Evolutionary conservation across 2,888 invertebrate species (phyloP), one percentile per base, ranked within the genome.

Genomic region (Papilio elwesi): DNA sequence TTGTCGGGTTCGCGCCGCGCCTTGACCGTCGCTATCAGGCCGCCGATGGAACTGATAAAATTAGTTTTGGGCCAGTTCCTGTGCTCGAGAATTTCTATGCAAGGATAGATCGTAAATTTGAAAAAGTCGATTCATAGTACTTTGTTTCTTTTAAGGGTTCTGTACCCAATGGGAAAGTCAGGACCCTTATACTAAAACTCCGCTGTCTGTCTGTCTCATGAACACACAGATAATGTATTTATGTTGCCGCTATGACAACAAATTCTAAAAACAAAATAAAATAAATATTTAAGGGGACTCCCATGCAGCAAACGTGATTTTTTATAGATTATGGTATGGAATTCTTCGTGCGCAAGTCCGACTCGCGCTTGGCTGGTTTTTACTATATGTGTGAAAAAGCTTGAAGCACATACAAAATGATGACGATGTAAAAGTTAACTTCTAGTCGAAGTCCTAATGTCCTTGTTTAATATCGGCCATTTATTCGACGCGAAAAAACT

Each of bases 1-100:
- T 78, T 78, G 78, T 75, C 55, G 70, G 71, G 78, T 65, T 72
- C 72, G 63, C 63, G 73, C 75, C 71, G 73, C 73, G 51, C 49
- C 63, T 72, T 72, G 72, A 72, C 72, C 72, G 72, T 53, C 53
- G 71, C 71, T 47, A 74, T 74, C 68, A 59, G 67, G 47, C 49
- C 71, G 49, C 59, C 64, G 68, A 74, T 73, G 74, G 74, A 69
- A 68, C 65, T 70, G 74, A 76, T 75, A 72, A 74, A 74, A 75
- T 75, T 76, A 66, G 72, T 76, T 74, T 76, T 66, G 55, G 70
- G 70, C 67, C 62, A 73, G 66, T 63, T 57, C 16, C n/a, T 49
- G 49, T 66, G 38, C 51, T 59, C 12, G 51, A 59, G 69, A 51
- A 43, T 51, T 6, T 52, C 36, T 66, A 15, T 7, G 6, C 51